Evolutionary conservation across 1,140 invertebrate genomes (phyloP), one percentile per base, ranked within the genome.

Genomic region (Neodiprion pinetum): DNA sequence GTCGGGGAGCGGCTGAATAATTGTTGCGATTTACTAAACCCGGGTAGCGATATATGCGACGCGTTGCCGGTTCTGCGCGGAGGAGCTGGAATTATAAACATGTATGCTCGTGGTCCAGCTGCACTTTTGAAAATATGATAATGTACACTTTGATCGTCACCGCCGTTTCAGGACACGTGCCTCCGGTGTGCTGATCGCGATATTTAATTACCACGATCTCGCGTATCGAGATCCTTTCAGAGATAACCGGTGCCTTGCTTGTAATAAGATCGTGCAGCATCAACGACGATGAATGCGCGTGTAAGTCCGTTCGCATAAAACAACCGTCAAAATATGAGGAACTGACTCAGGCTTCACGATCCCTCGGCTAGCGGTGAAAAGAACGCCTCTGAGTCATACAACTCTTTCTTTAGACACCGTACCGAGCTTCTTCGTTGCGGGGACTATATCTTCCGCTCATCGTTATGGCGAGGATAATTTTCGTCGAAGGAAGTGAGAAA

Each of bases 171-270:
- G n/a, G 53, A 61, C 53, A 61, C 53, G 53, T 17, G 53, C 53
- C n/a, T 17, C 10, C 50, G 50, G 50, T 53, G 50, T 53, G 50
- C 50, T 1, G 50, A 53, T 53, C 53, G 53, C 53, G n/a, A 61
- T 14, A 61, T 61, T 61, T 61, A 61, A 61, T 61, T 61, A 61
- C 53, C n/a, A 40, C 28, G 53, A 61, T 61, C 53, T 61, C 53
- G 53, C 7, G 53, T 61, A 61, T 61, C 53, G 53, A 61, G 53
- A 61, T 61, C 53, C 53, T 61, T 61, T 61, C 53, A 61, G n/a
- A 61, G 53, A 61, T 61, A 61, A 61, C n/a, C 11, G 53, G 9
- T 61, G 53, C 53, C 9, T 9, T 3, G 53, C 11, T 61, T 0
- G 53, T 61, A 61, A 61, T 61, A 9, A 9, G 53, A 61, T 61